Evolutionary conservation across 2,888 invertebrate species (phyloP), one percentile per base, ranked within the genome.

Genomic region (Cheiracanthium punctorium): DNA sequence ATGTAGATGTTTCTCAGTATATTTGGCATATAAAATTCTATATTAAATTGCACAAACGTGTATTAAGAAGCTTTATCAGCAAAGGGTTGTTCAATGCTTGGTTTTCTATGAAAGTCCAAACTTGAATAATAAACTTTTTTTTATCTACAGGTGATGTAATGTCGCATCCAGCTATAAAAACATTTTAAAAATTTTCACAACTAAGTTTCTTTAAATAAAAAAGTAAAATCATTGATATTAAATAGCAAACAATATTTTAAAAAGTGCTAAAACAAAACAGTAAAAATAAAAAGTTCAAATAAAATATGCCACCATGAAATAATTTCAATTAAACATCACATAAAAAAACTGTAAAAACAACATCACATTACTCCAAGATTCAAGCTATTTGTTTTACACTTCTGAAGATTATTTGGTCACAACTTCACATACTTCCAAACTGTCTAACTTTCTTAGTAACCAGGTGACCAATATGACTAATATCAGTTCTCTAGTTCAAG

Each of bases 31-130:
- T 58, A 58, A 58, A 58, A 58, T 24, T 58, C 58, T 58, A 58
- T 58, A 58, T 58, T 58, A 58, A 58, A 58, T 58, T 58, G 58
- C 58, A 58, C 58, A 24, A 58, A 58, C 24, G 58, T 58, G 58
- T 58, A 58, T 58, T 58, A 58, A 58, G 58, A 58, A 58, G 58
- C 58, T 58, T 20, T 58, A 58, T 24, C 58, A 58, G 58, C 58
- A 58, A 24, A 58, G 58, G 58, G 58, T 58, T 24, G 20, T 58
- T 58, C 58, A 58, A 24, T 24, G 58, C 24, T 17, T 17, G 58
- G 82, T 64, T 76, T 58, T 64, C 82, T 82, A 82, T 71, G 74
- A 81, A 80, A 80, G 67, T 80, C 73, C 65, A 75, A 82, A 82
- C 82, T 82, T 76, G 64, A 75, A 82, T 82, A 58, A 75, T 48